These are phyloP conservation scores for Dyspetes luteomarginatus DNA, from an alignment of 2,888 invertebrate species.

Conservation along the genomic window DNA sequence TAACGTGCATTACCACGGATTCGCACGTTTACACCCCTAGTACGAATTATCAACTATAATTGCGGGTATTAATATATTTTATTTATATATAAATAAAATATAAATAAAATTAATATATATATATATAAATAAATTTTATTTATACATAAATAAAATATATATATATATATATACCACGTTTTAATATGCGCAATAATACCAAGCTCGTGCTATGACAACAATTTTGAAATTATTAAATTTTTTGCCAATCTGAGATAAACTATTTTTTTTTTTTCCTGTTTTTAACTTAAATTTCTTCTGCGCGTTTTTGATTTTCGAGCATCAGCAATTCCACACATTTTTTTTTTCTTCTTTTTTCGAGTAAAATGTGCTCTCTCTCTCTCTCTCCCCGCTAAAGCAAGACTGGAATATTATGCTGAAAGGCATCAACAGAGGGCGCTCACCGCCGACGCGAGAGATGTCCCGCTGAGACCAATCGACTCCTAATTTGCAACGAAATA, in stretches of 20 bases:
- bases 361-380: too few relatives aligned
- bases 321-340: too few relatives aligned
- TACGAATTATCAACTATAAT: conserved; percentile 67
- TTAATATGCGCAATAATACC: too few relatives aligned
- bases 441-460: conserved; percentile 58
- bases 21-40: conserved; percentile 62
- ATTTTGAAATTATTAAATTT: too few relatives aligned
- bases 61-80: conserved; percentile 75
- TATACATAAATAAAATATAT: too few relatives aligned
- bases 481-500: conserved; percentile 62
- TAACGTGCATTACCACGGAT: conserved; percentile 78
- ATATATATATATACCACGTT: too few relatives aligned
- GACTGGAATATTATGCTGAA: background rate
- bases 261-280: too few relatives aligned
- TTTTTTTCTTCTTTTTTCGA: conserved; percentile 10
- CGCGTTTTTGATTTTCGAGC: too few relatives aligned
- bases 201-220: too few relatives aligned
- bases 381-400: background rate
- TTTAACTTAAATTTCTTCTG: background rate
- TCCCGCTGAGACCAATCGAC: conserved; percentile 66
- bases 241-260: background rate
- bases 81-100: background rate
- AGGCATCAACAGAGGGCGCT: conserved; percentile 9
- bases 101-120: background rate
- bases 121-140: too few relatives aligned